A percentile compares a stretch with the other conserved stretches of the same genome.
Conservation (phyloP, 2,797 vertebrate genomes). For the Chaetodon trifasciatus region DNA sequence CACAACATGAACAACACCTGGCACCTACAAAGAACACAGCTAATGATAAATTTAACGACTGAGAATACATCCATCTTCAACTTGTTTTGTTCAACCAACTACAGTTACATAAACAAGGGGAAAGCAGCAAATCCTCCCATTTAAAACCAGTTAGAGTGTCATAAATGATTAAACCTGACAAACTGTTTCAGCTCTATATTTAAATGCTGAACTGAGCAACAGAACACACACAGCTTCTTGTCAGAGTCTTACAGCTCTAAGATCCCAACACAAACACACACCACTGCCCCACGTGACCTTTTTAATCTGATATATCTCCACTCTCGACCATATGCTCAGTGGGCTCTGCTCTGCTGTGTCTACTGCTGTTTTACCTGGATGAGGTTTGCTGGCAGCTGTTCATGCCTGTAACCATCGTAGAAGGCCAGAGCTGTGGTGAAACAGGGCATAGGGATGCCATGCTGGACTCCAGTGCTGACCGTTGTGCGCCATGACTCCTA, state of each 20-base stretch:
- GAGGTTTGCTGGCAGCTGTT: constrained; percentile 93
- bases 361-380: constrained; percentile 89
- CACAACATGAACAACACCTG: neutral
- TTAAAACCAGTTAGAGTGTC: neutral
- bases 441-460: constrained; percentile 97
- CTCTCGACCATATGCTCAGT: constrained; percentile 37
- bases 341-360: neutral
- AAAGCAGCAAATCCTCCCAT: neutral
- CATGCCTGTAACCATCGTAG: constrained; percentile 96
- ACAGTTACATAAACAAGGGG: neutral
- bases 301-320: constrained; percentile 40
- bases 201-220: neutral
- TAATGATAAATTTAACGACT: neutral
- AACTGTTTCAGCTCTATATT: neutral
- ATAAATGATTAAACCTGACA: neutral
- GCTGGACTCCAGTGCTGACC: constrained; percentile 91
- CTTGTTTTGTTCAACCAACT: neutral
- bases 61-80: neutral
- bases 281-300: constrained; percentile 12
- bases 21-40: neutral
- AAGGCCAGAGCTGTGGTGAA: constrained; percentile 98
- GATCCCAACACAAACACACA: constrained; percentile 26
- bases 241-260: constrained; percentile 10
- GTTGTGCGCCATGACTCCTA: constrained; percentile 94
- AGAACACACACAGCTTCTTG: neutral